Percentiles rank a stretch among this genome's conserved stretches.
These are phyloP conservation scores for Chionodraco myersi DNA, from an alignment of 2,113 vertebrate species.

Conservation along the genomic window DNA sequence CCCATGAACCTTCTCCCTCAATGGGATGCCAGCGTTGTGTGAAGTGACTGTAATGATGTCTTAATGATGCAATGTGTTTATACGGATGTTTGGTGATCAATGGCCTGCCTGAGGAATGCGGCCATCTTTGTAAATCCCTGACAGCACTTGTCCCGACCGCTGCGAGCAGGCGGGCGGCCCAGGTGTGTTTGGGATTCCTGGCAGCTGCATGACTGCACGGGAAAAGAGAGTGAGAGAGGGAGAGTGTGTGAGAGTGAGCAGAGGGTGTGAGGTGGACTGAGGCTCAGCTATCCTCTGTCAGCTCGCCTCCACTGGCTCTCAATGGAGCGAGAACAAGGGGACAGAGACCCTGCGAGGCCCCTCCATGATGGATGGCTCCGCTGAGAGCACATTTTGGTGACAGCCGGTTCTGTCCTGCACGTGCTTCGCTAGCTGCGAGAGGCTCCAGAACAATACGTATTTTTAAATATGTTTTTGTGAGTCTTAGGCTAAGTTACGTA, in stretches of 20 bases:
- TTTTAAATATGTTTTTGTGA: background rate
- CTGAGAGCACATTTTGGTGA: constrained; percentile 72
- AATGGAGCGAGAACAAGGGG: constrained; percentile 81
- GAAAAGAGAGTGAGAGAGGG: background rate
- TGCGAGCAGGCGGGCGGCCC: constrained; percentile 47
- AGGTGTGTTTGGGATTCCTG: constrained; percentile 77
- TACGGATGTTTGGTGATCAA: constrained; percentile 29
- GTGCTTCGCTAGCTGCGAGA: background rate
- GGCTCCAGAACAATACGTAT: background rate
- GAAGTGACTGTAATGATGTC: constrained; percentile 40
- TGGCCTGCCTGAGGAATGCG: constrained; percentile 47
- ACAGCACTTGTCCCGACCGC: constrained; percentile 59
- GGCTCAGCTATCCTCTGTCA: constrained; percentile 70
- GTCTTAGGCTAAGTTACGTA: too few relatives aligned
- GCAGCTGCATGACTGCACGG: constrained; percentile 51
- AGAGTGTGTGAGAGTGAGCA: background rate
- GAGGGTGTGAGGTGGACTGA: constrained; percentile 19
- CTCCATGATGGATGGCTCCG: constrained; percentile 78
- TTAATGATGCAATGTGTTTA: constrained; percentile 51
- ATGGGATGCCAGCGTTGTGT: constrained; percentile 10
- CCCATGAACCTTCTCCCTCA: background rate
- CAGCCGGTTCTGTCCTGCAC: constrained; percentile 16
- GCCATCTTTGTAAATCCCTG: constrained; percentile 45
- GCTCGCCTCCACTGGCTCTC: constrained; percentile 81
- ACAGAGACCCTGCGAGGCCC: constrained; percentile 58